Base-by-base conservation (phyloP, 2,797 vertebrate species). In the Cossypha dichroa region DNA sequence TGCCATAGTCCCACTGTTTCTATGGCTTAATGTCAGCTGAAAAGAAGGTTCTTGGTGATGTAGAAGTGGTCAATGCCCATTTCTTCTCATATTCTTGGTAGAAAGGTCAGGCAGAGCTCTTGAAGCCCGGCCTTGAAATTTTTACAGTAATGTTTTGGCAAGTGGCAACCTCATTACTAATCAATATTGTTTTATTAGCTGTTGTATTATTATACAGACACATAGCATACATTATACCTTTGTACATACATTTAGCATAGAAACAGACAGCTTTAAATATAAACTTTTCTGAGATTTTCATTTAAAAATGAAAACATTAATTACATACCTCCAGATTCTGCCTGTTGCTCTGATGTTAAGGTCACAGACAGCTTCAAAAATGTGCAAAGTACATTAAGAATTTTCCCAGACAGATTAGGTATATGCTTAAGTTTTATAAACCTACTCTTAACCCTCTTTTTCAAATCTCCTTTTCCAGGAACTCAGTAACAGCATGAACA, bases 391-490 rank as follows among this genome's bases (percentile, higher is more conserved):
- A 52, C 79, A 56, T 64, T 82, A 83, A 86, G 82, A 94, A 93
- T 93, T 89, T 96, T 97, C 96, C 93, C 97, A 97, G 85, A 91
- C 82, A 76, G 81, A 96, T 95, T 94, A 95, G 36, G 64, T 72
- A 68, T 80, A 83, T 94, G 70, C 64, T 88, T 83, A 78, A 72
- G 75, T 92, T 96, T 90, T 76, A 92, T 52, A 83, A 95, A 95
- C 85, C 56, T 86, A 87, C 58, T 66, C 86, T 96, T 97, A 98
- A 97, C 95, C 92, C 84, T 85, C 95, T 97, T 98, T 98, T 95
- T 94, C 90, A 97, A 98, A 98, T 97, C 96, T 91, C 49, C 95
- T 98, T 97, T 98, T 96, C 96, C 88, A 95, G 85, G 93, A 97
- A 97, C 94, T 96, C 21, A 58, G 67, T 91, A 90, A 95, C 94